phyloP scores from a whole-genome alignment of 2,797 vertebrate genomes.

The Xiphorhynchus erythropygius region DNA sequence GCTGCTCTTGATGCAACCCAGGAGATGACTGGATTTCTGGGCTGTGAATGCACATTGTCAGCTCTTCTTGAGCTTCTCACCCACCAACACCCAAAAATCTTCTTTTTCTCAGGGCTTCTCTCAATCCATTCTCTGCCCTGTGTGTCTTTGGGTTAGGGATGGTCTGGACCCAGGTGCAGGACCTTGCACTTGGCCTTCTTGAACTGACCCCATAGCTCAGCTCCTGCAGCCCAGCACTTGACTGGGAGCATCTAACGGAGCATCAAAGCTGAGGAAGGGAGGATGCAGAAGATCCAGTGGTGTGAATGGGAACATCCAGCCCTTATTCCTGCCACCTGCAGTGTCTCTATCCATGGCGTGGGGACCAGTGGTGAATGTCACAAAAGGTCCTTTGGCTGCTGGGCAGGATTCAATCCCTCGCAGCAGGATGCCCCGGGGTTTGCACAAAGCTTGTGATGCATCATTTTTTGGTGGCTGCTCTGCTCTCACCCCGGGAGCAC shows the following conservation, averaged over 20 bases:
- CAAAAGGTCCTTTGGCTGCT: neutral
- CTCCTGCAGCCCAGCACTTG: neutral
- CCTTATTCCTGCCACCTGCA: neutral
- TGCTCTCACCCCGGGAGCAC: neutral
- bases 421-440: rapidly evolving
- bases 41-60: neutral
- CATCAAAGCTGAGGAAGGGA: neutral
- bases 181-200: neutral
- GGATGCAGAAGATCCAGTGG: neutral
- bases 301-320: neutral
- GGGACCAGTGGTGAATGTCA: neutral
- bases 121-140: neutral
- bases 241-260: neutral
- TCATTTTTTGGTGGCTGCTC: rapidly evolving
- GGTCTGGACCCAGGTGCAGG: neutral
- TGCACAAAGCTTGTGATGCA: neutral
- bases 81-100: neutral
- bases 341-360: rapidly evolving
- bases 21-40: neutral
- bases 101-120: neutral
- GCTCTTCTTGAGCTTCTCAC: neutral
- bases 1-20: neutral
- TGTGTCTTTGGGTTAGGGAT: neutral
- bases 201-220: neutral
- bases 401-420: rapidly evolving